Conservation (phyloP, 1,140 invertebrate genomes). For the Homalodisca vitripennis region DNA sequence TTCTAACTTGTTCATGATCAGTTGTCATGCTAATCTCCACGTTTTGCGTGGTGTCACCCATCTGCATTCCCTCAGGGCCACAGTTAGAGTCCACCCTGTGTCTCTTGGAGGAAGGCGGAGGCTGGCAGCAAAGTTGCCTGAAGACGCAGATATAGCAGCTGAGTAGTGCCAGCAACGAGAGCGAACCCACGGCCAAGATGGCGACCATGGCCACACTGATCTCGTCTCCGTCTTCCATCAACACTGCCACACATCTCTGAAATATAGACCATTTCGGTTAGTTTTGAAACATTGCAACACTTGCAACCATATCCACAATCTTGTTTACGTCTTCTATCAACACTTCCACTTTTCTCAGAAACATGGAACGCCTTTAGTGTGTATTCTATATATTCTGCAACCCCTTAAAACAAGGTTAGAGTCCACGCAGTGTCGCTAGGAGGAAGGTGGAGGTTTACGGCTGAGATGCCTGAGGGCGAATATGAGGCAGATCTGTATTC, state of each 20-base stretch:
- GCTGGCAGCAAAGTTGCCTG: conserved; percentile 51
- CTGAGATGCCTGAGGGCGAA: conserved; percentile 54
- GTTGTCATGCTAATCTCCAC: conserved; percentile 37
- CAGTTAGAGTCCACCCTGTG: conserved; percentile 43
- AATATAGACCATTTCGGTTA: too few species aligned
- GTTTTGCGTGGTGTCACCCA: conserved; percentile 54
- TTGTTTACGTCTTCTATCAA: too few species aligned
- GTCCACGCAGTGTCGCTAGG: conserved; percentile 43
- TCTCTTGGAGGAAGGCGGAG: conserved; percentile 28
- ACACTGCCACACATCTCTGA: conserved; percentile 15
- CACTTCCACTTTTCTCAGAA: too few species aligned
- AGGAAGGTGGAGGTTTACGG: conserved; percentile 42
- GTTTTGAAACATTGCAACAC: too few species aligned
- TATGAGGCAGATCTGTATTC: conserved; percentile 54
- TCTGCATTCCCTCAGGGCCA: conserved; percentile 49
- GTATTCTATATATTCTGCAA: too few species aligned
- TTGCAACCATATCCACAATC: too few species aligned
- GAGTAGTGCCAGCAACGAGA: conserved; percentile 53
- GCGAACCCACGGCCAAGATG: conserved; percentile 53
- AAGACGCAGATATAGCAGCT: conserved; percentile 57
- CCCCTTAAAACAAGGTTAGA: conserved; percentile 44
- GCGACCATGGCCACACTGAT: conserved; percentile 52
- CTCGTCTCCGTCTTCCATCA: conserved; percentile 46
- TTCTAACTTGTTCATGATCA: conserved; percentile 52
- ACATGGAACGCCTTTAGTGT: too few species aligned